phyloP scores from a whole-genome alignment of 2,113 vertebrate genomes.

The Corydoras sp. region DNA sequence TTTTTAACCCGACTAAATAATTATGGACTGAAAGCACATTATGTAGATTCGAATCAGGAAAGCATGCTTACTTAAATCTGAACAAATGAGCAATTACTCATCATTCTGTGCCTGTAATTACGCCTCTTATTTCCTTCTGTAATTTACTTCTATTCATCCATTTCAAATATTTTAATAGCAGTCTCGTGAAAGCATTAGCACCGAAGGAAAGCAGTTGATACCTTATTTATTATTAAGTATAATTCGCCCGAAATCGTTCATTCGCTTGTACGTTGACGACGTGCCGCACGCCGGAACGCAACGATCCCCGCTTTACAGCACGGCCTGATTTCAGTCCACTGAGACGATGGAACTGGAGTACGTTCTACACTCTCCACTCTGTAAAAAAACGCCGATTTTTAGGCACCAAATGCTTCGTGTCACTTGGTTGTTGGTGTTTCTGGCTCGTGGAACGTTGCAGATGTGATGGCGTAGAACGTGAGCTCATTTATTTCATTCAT shows the following conservation, averaged over 20 bases:
- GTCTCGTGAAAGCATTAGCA: neutral
- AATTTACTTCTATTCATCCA: slow-evolving; percentile 22
- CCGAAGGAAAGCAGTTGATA: neutral
- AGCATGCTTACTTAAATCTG: slow-evolving; percentile 19
- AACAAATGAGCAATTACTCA: slow-evolving; percentile 28
- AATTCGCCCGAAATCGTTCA: neutral
- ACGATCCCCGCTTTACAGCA: no score
- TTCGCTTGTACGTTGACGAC: neutral
- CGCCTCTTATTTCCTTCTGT: slow-evolving; percentile 18
- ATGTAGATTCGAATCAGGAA: slow-evolving; percentile 22
- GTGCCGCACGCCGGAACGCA: no score
- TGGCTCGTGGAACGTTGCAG: no score
- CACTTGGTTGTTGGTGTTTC: no score
- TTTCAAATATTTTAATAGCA: slow-evolving; percentile 20
- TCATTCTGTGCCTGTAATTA: slow-evolving; percentile 19
- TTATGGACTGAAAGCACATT: slow-evolving; percentile 23
- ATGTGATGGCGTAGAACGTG: no score
- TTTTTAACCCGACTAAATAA: slow-evolving; percentile 3
- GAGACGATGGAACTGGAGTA: no score
- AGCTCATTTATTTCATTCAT: no score
- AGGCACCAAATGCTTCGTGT: no score
- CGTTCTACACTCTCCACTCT: no score
- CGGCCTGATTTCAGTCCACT: no score
- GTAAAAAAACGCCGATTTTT: no score
- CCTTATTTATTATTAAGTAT: neutral